phyloP scores from a whole-genome alignment of 2,797 vertebrate genomes.

The Sparidentex hasta region DNA sequence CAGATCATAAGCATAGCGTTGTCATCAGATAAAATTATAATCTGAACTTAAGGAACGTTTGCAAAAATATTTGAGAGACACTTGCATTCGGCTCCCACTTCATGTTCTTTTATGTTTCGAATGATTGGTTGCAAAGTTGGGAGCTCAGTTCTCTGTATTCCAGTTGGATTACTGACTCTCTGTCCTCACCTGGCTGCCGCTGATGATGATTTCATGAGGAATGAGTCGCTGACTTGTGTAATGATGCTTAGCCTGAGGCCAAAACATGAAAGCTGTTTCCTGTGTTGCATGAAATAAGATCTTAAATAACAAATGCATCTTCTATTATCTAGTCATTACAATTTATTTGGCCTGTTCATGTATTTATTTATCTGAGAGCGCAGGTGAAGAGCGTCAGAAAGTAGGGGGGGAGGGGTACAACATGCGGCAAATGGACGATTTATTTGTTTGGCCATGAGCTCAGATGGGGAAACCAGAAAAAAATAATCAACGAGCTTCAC shows the following conservation, averaged over 20 bases:
- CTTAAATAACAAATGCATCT: constrained; percentile 20
- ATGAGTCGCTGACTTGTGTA: not conserved
- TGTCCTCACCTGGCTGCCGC: not conserved
- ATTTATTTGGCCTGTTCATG: too few relatives aligned
- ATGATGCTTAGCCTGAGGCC: not conserved
- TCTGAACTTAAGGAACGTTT: too few relatives aligned
- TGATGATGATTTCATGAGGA: not conserved
- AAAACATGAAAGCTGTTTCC: constrained; percentile 4
- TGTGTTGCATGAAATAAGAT: constrained; percentile 15
- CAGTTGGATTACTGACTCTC: not conserved
- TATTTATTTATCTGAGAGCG: too few relatives aligned
- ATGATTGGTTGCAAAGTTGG: too few relatives aligned
- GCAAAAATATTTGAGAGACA: too few relatives aligned
- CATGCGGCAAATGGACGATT: not conserved
- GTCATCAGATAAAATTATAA: too few relatives aligned
- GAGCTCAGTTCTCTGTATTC: too few relatives aligned
- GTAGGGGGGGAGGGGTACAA: too few relatives aligned
- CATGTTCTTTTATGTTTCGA: not conserved
- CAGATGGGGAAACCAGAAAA: not conserved
- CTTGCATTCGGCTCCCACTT: not conserved
- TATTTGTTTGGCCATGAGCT: constrained; percentile 1
- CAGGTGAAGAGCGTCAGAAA: too few relatives aligned
- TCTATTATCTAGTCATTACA: too few relatives aligned
- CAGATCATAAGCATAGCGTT: too few relatives aligned
- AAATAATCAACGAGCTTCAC: not conserved